Base-by-base conservation (phyloP, 35 echinoderm and acorn worm species). In the Apostichopus californicus region DNA sequence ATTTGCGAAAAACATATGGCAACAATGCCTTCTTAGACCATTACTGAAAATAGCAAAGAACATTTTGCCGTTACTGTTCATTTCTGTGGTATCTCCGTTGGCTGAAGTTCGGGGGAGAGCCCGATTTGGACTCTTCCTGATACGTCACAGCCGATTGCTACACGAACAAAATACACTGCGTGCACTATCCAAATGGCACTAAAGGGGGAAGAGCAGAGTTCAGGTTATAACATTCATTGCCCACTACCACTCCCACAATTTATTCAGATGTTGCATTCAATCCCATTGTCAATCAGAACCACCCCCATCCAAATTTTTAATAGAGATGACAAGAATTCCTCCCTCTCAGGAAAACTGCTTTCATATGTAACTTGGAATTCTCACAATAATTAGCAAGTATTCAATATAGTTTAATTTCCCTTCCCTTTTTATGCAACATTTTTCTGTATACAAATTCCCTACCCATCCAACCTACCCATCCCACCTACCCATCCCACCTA, bases 121-220 rank as follows among this genome's bases (percentile, higher is more conserved):
- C 89, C 89, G 77, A 78, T 78, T 57, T 79, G 89, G 89, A 91
- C 89, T 91, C 89, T 79, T 91, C 89, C 89, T 78, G 89, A 72
- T 89, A 89, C 86, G 86, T 89, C 86, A 89, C 86, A 89, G 86
- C 86, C 86, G 86, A 89, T 65, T 72, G 86, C 86, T 89, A 89
- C 86, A 91, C 89, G 89, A 91, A 79, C 89, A 91, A 91, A 78
- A 79, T 78, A 91, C 89, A 91, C 89, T 91, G 89, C 89, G 89
- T 91, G 89, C 89, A 91, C 89, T 91, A 91, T 91, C 89, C 89
- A 91, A 91, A 91, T 79, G 89, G 71, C 89, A 91, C 89, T 91
- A 79, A 79, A 91, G 89, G 89, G 85, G 89, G 89, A 91, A 91
- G 89, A 91, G 89, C 89, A 91, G 77, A 91, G 89, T 91, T 91